Conservation (phyloP, 2,113 vertebrate species). For the Terrapene triunguis region DNA sequence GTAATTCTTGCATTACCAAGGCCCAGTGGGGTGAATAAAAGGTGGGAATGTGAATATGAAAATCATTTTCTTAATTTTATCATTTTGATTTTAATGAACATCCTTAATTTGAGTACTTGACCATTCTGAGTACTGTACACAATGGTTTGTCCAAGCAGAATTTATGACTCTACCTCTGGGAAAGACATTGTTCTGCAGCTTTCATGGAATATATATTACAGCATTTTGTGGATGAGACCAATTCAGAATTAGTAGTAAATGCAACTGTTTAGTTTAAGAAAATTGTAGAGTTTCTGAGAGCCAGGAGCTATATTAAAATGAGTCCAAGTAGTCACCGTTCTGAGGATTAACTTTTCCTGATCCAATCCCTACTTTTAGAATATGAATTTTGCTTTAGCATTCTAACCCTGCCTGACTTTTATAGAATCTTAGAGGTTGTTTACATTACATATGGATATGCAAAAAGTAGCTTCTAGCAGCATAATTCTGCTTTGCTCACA, state of each 20-base stretch:
- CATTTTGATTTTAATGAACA: background rate
- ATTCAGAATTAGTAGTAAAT: background rate
- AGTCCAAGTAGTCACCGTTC: background rate
- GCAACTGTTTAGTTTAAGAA: constrained; percentile 1
- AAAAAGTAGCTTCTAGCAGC: background rate
- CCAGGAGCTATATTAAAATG: background rate
- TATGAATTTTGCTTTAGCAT: background rate
- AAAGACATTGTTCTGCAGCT: background rate
- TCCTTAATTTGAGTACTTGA: background rate
- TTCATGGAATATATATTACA: background rate
- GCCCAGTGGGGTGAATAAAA: background rate
- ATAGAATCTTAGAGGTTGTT: background rate
- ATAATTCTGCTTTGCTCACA: constrained; percentile 45
- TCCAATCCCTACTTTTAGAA: background rate
- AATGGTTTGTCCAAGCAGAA: background rate
- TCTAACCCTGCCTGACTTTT: background rate
- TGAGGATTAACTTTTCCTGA: background rate
- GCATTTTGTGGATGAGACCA: background rate
- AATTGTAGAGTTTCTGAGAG: background rate
- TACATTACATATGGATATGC: background rate
- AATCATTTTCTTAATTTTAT: background rate
- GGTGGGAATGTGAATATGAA: background rate
- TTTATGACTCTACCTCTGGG: background rate
- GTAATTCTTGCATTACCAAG: background rate
- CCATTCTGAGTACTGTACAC: background rate